phyloP scores from a whole-genome alignment of 2,113 vertebrate genomes.

The Corythoichthys haematopterus region DNA sequence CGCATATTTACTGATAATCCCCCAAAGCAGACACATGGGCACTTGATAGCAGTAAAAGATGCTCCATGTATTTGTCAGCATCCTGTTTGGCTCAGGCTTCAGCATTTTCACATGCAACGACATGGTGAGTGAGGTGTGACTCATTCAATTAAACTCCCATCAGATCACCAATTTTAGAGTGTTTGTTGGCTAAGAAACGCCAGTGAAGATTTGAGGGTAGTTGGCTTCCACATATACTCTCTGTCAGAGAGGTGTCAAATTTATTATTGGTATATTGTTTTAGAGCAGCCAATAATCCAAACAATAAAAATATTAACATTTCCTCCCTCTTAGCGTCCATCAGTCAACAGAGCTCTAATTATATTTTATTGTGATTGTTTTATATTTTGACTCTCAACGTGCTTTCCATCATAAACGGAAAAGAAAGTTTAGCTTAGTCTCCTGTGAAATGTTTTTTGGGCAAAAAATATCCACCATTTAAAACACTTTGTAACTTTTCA shows the following conservation, averaged over 20 bases:
- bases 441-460: too few species aligned
- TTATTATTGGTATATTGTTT: not conserved
- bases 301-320: not conserved
- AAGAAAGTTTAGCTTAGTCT: too few species aligned
- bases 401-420: too few species aligned
- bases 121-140: constrained; percentile 18
- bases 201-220: constrained; percentile 12
- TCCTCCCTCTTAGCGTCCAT: not conserved
- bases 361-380: not conserved
- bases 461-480: too few species aligned
- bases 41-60: constrained; percentile 39
- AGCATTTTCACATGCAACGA: constrained; percentile 16
- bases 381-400: not conserved
- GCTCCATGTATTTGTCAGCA: constrained; percentile 13
- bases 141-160: constrained; percentile 48
- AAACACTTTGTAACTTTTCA: too few species aligned
- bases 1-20: constrained; percentile 43
- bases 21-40: constrained; percentile 39
- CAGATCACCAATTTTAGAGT: constrained; percentile 24
- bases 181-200: constrained; percentile 21
- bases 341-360: not conserved
- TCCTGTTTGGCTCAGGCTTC: constrained; percentile 14
- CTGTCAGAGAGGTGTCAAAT: not conserved
- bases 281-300: not conserved
- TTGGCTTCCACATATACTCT: not conserved